These are phyloP conservation scores for Meles meles DNA, from an alignment of 2,113 vertebrate species.

Conservation along the genomic window DNA sequence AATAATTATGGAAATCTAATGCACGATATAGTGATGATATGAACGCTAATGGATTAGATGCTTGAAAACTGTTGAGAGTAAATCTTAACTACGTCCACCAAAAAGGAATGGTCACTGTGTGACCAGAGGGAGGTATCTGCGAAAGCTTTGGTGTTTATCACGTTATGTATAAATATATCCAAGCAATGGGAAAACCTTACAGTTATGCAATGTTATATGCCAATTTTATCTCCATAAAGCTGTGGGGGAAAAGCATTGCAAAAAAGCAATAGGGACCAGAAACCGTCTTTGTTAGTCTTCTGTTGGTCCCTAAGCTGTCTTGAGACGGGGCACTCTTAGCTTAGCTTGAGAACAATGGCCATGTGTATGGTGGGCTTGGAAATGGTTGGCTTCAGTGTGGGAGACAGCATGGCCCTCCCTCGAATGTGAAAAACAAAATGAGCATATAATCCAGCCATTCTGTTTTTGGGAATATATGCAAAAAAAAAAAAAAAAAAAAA, in stretches of 20 bases:
- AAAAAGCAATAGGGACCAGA: accelerated
- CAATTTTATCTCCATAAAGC: not conserved
- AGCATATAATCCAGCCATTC: not conserved
- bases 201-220: accelerated
- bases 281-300: not conserved
- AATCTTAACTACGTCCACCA: not conserved
- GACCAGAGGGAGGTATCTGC: accelerated
- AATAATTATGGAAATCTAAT: not conserved
- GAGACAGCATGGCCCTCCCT: not conserved
- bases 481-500: not conserved
- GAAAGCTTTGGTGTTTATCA: accelerated
- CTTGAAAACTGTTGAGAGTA: accelerated
- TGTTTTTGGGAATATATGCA: not conserved
- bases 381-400: accelerated
- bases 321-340: not conserved
- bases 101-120: accelerated
- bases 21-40: no score
- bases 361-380: not conserved
- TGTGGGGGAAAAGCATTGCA: accelerated
- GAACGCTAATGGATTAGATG: accelerated
- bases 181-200: no score
- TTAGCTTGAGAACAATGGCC: not conserved
- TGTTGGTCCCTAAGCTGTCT: not conserved
- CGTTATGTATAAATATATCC: not conserved
- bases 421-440: not conserved